Conservation (phyloP, 2,888 invertebrate species). For the Omphaloscelis lunosa region DNA sequence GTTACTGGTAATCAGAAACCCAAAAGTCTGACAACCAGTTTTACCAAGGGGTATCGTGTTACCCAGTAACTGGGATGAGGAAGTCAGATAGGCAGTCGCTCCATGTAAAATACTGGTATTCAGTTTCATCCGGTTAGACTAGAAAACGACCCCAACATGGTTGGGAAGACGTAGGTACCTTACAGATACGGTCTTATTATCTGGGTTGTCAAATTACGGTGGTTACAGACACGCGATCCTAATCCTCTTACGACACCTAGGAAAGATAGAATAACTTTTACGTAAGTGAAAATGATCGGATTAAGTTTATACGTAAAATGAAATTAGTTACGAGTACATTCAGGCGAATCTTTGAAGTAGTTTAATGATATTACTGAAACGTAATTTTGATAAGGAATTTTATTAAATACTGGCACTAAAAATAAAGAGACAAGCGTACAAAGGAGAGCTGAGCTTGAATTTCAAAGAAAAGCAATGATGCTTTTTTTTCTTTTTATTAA, state of each 20-base stretch:
- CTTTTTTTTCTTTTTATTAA: not conserved
- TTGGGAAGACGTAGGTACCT: not conserved
- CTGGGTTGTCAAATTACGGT: conserved; percentile 18
- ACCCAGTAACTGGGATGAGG: not conserved
- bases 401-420: not conserved
- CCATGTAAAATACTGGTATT: not conserved
- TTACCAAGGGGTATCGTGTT: not conserved
- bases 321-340: conserved; percentile 4
- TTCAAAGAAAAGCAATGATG: not conserved
- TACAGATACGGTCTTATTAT: not conserved
- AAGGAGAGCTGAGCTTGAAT: not conserved
- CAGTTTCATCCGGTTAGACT: too few relatives aligned
- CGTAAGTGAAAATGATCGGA: conserved; percentile 29
- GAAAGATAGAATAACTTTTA: conserved; percentile 20
- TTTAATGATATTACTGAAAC: not conserved
- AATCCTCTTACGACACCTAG: conserved; percentile 6
- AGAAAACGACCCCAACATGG: not conserved
- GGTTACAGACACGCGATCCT: not conserved
- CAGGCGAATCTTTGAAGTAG: not conserved
- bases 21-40: not conserved
- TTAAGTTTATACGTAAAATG: conserved; percentile 20
- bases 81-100: not conserved
- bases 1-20: not conserved
- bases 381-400: not conserved
- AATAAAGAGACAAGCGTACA: not conserved